Conservation (phyloP, 2,888 invertebrate species). For the Nemotelus nigrinus region DNA sequence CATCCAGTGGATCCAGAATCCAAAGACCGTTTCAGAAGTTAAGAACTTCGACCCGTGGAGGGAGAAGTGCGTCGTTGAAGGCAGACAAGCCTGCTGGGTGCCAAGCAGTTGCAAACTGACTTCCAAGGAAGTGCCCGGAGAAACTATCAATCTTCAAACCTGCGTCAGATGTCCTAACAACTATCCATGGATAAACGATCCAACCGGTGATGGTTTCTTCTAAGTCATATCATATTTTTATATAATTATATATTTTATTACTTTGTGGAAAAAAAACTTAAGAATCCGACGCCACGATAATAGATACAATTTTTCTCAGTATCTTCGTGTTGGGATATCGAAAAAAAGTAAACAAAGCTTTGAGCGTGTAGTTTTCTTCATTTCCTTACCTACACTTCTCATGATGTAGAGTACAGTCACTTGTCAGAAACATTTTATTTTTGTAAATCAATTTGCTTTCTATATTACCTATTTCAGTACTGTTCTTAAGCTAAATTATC, state of each 20-base stretch:
- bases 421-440: slow-evolving; percentile 30
- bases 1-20: slow-evolving; percentile 95
- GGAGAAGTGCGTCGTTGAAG: slow-evolving; percentile 92
- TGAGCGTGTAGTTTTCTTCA: slow-evolving; percentile 23
- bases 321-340: slow-evolving; percentile 13
- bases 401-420: slow-evolving; percentile 15
- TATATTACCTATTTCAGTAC: slow-evolving; percentile 8
- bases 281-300: slow-evolving; percentile 48
- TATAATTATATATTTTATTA: slow-evolving; percentile 49
- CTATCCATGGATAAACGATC: slow-evolving; percentile 95
- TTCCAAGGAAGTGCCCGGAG: slow-evolving; percentile 92
- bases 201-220: slow-evolving; percentile 79
- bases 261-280: slow-evolving; percentile 49
- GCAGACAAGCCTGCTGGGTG: slow-evolving; percentile 84
- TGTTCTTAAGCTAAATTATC: too few relatives aligned
- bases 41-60: slow-evolving; percentile 95
- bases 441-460: slow-evolving; percentile 21
- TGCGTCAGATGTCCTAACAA: slow-evolving; percentile 93
- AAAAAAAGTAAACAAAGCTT: background rate
- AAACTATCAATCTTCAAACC: slow-evolving; percentile 92
- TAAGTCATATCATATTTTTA: slow-evolving; percentile 68
- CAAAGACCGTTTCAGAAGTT: slow-evolving; percentile 82
- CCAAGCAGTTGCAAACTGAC: slow-evolving; percentile 91
- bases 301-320: slow-evolving; percentile 44
- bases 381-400: slow-evolving; percentile 15